Evolutionary conservation across 2,888 invertebrate genomes (phyloP).

Genomic region (Gnatocerus cornutus): DNA sequence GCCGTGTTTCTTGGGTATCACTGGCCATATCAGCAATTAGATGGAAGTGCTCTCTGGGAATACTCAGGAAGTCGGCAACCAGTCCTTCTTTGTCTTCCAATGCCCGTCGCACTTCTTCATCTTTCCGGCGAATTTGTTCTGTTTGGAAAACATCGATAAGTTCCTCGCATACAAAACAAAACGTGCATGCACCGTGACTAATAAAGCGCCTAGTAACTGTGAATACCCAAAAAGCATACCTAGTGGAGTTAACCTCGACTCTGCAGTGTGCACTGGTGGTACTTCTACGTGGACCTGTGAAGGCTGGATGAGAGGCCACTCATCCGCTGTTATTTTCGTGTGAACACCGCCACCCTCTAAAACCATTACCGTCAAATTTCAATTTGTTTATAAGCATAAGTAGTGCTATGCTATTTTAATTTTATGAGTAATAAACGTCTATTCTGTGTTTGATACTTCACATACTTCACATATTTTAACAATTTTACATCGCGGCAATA

Average conservation of each 20-base stretch:
- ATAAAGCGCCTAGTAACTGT: constrained; percentile 28
- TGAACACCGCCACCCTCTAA: constrained; percentile 70
- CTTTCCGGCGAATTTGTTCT: constrained; percentile 84
- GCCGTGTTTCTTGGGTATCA: constrained; percentile 71
- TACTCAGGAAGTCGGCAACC: constrained; percentile 84
- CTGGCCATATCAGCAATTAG: constrained; percentile 80
- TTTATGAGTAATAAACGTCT: constrained; percentile 12
- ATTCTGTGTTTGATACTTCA: constrained; percentile 24
- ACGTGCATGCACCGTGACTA: constrained; percentile 6
- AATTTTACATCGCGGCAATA: constrained; percentile 1
- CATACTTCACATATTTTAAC: constrained; percentile 12
- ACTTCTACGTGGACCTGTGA: constrained; percentile 83
- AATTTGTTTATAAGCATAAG: constrained; percentile 36
- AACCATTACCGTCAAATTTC: constrained; percentile 53
- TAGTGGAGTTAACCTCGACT: constrained; percentile 85
- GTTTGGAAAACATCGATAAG: constrained; percentile 50
- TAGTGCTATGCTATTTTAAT: constrained; percentile 25
- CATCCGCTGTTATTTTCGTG: constrained; percentile 75
- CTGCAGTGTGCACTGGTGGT: constrained; percentile 82
- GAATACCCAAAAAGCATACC: constrained; percentile 71
- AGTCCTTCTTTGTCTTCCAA: constrained; percentile 83
- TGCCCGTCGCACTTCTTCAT: constrained; percentile 80
- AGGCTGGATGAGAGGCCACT: constrained; percentile 79
- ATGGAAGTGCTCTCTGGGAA: constrained; percentile 81
- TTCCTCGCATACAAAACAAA: no score